Conservation (phyloP, 1,140 invertebrate genomes). For the Rhizoglyphus robini region DNA sequence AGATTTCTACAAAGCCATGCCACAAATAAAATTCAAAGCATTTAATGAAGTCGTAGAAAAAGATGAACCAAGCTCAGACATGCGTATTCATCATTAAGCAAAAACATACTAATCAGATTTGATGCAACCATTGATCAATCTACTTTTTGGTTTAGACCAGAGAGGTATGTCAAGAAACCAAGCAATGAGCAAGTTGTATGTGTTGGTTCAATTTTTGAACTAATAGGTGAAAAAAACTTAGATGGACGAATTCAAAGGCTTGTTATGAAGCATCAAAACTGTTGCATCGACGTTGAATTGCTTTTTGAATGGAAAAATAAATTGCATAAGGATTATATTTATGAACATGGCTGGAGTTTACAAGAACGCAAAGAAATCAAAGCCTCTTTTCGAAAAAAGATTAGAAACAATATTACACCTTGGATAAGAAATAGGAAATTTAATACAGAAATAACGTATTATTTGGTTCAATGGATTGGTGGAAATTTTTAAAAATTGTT, state of each 20-base stretch:
- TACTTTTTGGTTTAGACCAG: not conserved
- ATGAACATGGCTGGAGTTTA: not conserved
- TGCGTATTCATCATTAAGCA: not conserved
- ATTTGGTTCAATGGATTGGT: not conserved
- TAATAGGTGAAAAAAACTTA: not conserved
- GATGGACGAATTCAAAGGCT: not conserved
- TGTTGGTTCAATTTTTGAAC: not conserved
- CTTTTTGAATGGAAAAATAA: not conserved
- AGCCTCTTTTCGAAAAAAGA: not conserved
- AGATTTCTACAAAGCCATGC: not conserved
- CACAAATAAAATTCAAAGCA: not conserved
- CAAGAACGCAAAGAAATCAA: not conserved
- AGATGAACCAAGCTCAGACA: not conserved
- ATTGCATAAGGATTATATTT: not conserved
- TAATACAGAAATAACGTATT: not conserved
- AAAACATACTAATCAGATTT: not conserved
- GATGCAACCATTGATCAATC: not conserved
- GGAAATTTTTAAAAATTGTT: no score
- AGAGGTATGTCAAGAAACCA: not conserved
- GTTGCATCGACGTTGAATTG: not conserved
- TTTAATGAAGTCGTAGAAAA: not conserved
- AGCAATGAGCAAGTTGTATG: not conserved
- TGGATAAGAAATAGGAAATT: not conserved
- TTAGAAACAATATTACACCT: not conserved
- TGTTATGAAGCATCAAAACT: not conserved